These are phyloP conservation scores for Hesperophylax magnus DNA, from an alignment of 1,140 invertebrate species.

Conservation along the genomic window DNA sequence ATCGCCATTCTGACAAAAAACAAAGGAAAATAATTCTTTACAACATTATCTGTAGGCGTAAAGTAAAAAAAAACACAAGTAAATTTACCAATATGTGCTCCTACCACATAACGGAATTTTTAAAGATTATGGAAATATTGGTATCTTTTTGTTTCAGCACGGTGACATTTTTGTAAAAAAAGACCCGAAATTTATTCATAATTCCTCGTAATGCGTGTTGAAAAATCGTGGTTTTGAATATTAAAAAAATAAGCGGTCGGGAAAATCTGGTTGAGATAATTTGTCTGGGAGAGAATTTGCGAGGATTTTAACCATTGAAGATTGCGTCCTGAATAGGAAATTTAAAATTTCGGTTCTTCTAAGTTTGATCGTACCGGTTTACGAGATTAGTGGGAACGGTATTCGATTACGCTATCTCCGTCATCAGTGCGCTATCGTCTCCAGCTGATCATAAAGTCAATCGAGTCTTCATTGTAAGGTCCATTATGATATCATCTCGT, in stretches of 20 bases:
- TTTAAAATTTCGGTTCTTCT: slow-evolving; percentile 13
- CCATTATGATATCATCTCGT: slow-evolving; percentile 45
- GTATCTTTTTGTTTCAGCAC: too few relatives aligned
- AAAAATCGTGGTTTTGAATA: slow-evolving; percentile 1
- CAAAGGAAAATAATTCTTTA: too few relatives aligned
- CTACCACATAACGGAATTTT: too few relatives aligned
- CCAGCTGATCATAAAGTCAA: slow-evolving; percentile 51
- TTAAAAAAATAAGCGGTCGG: slow-evolving; percentile 3
- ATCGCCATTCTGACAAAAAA: too few relatives aligned
- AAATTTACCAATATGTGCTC: too few relatives aligned
- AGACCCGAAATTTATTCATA: too few relatives aligned
- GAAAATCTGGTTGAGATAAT: not conserved
- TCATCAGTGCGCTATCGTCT: slow-evolving; percentile 33
- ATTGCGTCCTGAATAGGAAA: slow-evolving; percentile 35
- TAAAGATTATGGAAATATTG: too few relatives aligned
- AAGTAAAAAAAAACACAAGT: too few relatives aligned
- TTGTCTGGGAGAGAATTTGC: not conserved
- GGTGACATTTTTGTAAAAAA: too few relatives aligned
- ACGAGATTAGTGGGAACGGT: slow-evolving; percentile 46
- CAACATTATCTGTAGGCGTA: too few relatives aligned
- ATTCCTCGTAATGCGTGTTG: not conserved
- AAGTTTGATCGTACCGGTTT: slow-evolving; percentile 44
- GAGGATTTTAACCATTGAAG: slow-evolving; percentile 26
- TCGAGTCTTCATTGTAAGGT: slow-evolving; percentile 38
- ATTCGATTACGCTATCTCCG: slow-evolving; percentile 49